Evolutionary conservation across 2,888 invertebrate species (phyloP).

Genomic region (Sarcophaga rosellei): DNA sequence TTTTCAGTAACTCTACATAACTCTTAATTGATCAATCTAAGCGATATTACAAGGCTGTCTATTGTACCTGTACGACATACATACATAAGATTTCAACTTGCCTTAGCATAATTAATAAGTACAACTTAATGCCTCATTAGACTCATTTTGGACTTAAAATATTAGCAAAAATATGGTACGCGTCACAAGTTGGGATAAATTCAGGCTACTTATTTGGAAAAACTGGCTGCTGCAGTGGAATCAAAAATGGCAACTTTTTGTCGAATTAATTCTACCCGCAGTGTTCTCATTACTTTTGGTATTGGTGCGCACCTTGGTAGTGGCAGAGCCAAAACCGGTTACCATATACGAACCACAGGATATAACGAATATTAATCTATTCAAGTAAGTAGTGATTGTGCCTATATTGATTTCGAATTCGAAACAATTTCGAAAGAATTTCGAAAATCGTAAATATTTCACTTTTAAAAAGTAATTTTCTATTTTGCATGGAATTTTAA

Average conservation of each 20-base stretch:
- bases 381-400: constrained; percentile 73
- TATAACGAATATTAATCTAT: constrained; percentile 76
- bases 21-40: constrained; percentile 19
- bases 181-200: constrained; percentile 82
- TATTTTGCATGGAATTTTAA: not conserved
- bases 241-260: constrained; percentile 85
- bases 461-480: not conserved
- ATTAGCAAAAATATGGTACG: constrained; percentile 71
- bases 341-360: constrained; percentile 77
- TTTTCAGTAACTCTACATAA: not conserved
- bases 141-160: not conserved
- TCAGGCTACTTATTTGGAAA: constrained; percentile 90
- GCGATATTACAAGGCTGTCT: not conserved
- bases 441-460: not conserved
- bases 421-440: not conserved
- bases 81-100: not conserved
- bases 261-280: constrained; percentile 87
- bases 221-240: constrained; percentile 90
- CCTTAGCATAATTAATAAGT: not conserved
- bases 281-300: constrained; percentile 87
- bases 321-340: constrained; percentile 80
- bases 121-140: constrained; percentile 23
- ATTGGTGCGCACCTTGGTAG: constrained; percentile 86
- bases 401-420: not conserved
- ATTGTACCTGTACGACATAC: not conserved